Evolutionary conservation across 2,888 invertebrate genomes (phyloP).

Genomic region (Nomada flava): DNA sequence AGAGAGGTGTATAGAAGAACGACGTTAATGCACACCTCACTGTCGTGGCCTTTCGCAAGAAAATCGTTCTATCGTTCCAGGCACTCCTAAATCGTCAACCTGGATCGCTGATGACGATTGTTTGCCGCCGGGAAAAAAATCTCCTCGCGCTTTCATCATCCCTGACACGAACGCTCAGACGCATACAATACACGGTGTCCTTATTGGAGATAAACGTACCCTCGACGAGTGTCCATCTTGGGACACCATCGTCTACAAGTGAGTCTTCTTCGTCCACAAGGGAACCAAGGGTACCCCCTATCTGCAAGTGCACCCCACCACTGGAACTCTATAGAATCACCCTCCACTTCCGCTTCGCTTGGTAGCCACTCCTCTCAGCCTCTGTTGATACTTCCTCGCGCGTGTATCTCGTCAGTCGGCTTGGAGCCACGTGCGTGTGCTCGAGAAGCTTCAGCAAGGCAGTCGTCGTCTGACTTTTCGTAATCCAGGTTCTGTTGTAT

Average conservation of each 20-base stretch:
- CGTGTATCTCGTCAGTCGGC: conserved; percentile 80
- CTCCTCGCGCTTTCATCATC: conserved; percentile 4
- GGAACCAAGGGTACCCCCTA: conserved; percentile 43
- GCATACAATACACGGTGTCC: conserved; percentile 1
- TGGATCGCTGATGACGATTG: background rate
- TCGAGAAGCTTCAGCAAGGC: conserved; percentile 69
- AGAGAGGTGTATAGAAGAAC: background rate
- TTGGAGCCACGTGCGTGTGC: conserved; percentile 80
- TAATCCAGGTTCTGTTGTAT: background rate
- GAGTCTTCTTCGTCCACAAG: conserved; percentile 15
- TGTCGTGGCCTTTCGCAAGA: conserved; percentile 21
- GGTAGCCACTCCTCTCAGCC: conserved; percentile 73
- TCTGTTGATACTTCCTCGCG: conserved; percentile 79
- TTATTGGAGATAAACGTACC: conserved; percentile 17
- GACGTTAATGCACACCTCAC: conserved; percentile 8
- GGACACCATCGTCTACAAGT: background rate
- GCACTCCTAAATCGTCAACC: conserved; percentile 32
- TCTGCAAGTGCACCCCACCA: conserved; percentile 60
- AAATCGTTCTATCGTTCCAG: background rate
- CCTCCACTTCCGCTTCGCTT: conserved; percentile 78
- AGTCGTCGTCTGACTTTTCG: conserved; percentile 20
- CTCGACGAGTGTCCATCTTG: conserved; percentile 13
- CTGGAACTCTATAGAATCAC: conserved; percentile 66
- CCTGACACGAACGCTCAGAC: background rate
- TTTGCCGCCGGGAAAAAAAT: background rate